Conservation (phyloP, 2,888 invertebrate species). For the Limnephilus marmoratus region DNA sequence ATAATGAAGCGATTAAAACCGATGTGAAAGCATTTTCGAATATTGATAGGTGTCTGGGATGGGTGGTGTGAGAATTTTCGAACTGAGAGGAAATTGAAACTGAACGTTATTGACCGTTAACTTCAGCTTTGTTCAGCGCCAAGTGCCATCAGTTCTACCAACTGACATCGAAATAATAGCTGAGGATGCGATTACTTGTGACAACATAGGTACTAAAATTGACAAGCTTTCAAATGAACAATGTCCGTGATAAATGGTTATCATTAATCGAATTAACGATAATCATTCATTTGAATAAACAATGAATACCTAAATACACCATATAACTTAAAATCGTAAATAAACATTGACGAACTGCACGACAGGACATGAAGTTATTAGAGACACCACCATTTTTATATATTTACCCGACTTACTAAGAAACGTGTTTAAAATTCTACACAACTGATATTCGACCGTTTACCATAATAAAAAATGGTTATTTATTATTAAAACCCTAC, state of each 20-base stretch:
- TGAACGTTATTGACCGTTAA: slow-evolving; percentile 31
- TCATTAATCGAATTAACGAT: neutral
- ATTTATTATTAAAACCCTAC: too few species aligned
- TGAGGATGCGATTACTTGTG: neutral
- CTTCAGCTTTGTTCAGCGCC: slow-evolving; percentile 14
- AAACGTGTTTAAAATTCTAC: too few species aligned
- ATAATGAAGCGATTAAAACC: neutral
- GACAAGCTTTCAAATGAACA: neutral
- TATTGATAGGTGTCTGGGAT: neutral
- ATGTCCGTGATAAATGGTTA: neutral
- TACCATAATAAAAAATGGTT: too few species aligned
- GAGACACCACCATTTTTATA: too few species aligned
- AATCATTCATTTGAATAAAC: too few species aligned
- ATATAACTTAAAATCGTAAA: too few species aligned
- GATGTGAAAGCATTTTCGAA: neutral
- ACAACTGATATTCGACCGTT: too few species aligned
- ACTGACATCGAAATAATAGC: neutral
- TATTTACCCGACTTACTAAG: too few species aligned
- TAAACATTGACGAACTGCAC: too few species aligned
- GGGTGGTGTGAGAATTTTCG: neutral
- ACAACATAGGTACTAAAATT: neutral
- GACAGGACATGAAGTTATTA: too few species aligned
- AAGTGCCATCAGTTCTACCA: neutral
- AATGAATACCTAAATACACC: too few species aligned
- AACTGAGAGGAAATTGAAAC: slow-evolving; percentile 27